Base-by-base conservation (phyloP, 2,113 vertebrate species). In the Halichoerus grypus region DNA sequence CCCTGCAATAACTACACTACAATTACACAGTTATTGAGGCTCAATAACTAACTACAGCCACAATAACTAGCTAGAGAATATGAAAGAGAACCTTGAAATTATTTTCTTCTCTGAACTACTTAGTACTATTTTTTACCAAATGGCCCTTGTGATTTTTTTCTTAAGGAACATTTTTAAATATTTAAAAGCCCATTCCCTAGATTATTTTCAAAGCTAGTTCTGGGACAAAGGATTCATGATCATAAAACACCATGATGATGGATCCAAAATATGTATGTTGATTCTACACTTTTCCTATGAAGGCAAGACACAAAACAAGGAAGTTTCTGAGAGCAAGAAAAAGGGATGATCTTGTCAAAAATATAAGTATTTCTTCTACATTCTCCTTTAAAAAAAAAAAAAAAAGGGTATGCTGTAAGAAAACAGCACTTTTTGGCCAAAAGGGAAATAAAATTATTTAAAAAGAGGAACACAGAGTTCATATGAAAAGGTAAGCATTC, bases 71-170 rank as follows among this genome's bases (percentile, higher is more conserved):
- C 57, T n/a, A 71, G 5, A 88, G 53, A 53, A 51, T 55, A 76
- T n/a, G 24, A 96, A 88, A 61, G 21, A 79, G 51, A 96, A 67
- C 1, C 16, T 33, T 55, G 0, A 18, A 88, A 88, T 61, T 90
- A 57, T 31, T 86, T 94, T 91, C 96, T 76, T 42, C 85, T 72
- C 42, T 88, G 14, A 94, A 57, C 14, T 59, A 4, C 49, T 94
- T 93, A 76, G 15, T 63, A 91, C 26, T 84, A 57, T 77, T 94
- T 96, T 91, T 93, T 22, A 93, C 61, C 31, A 96, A 94, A 77
- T 33, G 10, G 21, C 84, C 80, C 19, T 46, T 95, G 26, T 76
- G 51, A 76, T 49, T 81, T 92, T 94, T 81, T 93, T 33, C 19
- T 12, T 84, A 74, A 49, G 33, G 31, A 84, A 10, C 28, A 82